These are phyloP conservation scores for Pangasius djambal DNA, from an alignment of 2,797 vertebrate genomes.

Conservation along the genomic window DNA sequence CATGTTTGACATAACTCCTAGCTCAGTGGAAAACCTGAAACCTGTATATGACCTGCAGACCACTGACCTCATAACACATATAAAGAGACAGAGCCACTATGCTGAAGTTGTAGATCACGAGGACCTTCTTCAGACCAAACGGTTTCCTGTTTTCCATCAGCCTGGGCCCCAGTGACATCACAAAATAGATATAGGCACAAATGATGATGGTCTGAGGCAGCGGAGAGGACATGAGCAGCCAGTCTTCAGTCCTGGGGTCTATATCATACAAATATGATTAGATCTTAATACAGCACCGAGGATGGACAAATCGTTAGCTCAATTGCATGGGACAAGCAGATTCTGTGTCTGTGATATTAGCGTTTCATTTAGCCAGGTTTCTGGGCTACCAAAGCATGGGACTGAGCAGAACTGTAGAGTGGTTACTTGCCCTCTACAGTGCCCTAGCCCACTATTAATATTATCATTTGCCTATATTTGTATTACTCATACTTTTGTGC, in stretches of 20 bases:
- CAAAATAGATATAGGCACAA: constrained; percentile 87
- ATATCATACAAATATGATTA: constrained; percentile 32
- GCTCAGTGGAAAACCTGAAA: not conserved
- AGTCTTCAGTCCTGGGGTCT: constrained; percentile 88
- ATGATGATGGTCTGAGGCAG: constrained; percentile 87
- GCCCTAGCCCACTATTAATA: not conserved
- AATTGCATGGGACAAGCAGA: not conserved
- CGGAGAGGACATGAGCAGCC: constrained; percentile 91
- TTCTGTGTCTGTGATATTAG: not conserved
- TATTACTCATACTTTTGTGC: not conserved
- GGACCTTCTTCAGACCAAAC: constrained; percentile 86
- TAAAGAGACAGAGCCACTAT: constrained; percentile 91
- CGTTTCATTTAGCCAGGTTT: not conserved
- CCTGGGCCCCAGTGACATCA: constrained; percentile 87
- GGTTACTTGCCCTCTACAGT: not conserved
- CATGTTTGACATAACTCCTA: not conserved
- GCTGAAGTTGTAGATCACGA: constrained; percentile 88
- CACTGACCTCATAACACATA: constrained; percentile 89
- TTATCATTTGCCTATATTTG: not conserved
- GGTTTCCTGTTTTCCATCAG: constrained; percentile 96
- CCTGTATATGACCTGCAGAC: not conserved
- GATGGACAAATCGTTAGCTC: not conserved
- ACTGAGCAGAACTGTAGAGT: not conserved
- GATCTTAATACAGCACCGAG: not conserved
- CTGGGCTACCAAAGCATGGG: not conserved